phyloP scores from a whole-genome alignment of 2,113 vertebrate species.

The Caretta caretta region DNA sequence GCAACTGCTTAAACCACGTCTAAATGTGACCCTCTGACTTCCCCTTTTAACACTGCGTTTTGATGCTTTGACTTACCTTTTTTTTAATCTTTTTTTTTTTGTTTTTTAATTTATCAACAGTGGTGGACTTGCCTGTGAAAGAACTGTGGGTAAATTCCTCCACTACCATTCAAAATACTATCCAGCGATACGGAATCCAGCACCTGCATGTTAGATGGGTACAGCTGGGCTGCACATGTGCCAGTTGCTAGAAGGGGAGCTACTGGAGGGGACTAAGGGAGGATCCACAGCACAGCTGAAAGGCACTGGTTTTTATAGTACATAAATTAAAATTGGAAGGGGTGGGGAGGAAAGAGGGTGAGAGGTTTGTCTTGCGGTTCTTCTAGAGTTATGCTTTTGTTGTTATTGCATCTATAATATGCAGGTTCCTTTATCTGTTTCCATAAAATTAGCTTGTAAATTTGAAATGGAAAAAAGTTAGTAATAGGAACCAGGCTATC shows the following conservation, averaged over 20 bases:
- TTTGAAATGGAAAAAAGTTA: constrained; percentile 63
- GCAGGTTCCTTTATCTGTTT: constrained; percentile 64
- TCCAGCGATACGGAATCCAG: fast-evolving
- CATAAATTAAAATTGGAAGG: constrained; percentile 65
- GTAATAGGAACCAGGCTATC: constrained; percentile 60
- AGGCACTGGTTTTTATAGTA: background rate
- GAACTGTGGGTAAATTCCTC: background rate
- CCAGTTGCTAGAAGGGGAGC: background rate
- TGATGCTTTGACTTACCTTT: fast-evolving
- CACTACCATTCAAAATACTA: fast-evolving
- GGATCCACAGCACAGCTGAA: constrained; percentile 39
- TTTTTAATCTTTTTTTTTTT: fast-evolving
- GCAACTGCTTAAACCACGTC: fast-evolving
- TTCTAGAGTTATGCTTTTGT: constrained; percentile 11
- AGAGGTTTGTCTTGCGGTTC: constrained; percentile 28
- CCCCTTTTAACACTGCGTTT: fast-evolving
- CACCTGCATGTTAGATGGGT: background rate
- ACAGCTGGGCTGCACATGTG: background rate
- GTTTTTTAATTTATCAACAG: fast-evolving
- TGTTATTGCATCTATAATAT: constrained; percentile 68
- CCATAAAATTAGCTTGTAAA: constrained; percentile 73
- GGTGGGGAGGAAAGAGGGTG: constrained; percentile 43
- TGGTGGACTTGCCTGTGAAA: background rate
- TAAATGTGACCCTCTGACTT: background rate
- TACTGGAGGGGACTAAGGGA: background rate